Evolutionary conservation across 2,888 invertebrate species (phyloP), one percentile per base, ranked within the genome.

Genomic region (Apeira syringaria): DNA sequence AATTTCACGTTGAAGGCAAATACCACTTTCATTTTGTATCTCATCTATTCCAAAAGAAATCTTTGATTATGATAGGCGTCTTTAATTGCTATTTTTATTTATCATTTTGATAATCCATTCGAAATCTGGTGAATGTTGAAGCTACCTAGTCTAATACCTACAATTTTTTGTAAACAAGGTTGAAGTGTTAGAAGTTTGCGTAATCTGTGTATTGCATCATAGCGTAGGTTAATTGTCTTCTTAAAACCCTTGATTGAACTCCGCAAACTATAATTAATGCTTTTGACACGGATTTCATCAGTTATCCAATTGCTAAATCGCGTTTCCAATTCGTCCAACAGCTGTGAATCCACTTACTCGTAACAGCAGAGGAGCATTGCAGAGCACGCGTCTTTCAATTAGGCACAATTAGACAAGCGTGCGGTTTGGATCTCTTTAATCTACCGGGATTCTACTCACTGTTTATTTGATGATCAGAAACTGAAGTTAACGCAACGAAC

Each of bases 291-390:
- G 65, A 68, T 68, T 64, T 53, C 53, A 57, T 60, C 53, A 50
- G 28, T 38, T 31, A 39, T 46, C 51, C 64, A 68, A 75, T 68
- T 66, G 57, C 59, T 69, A 71, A 76, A 76, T 74, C 74, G 71
- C 59, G 55, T 70, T 69, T 49, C 64, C 64, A 67, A 73, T 73
- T 70, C 53, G 53, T 39, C 50, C 46, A 56, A 63, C 78, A 78
- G 80, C 75, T 80, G 81, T 81, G 76, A 77, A 81, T 76, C 73
- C 73, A 76, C 74, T 81, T 76, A n/a, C n/a, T n/a, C n/a, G n/a
- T n/a, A 76, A 61, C 48, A 56, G 60, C 50, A 50, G 47, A 61
- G 59, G 59, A 56, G 61, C n/a, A n/a, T n/a, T n/a, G n/a, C 56
- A 70, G 78, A 77, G 79, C 56, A 71, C 66, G 58, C 47, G 56